Conservation (phyloP, 2,113 vertebrate genomes). For the Alouatta palliata region DNA sequence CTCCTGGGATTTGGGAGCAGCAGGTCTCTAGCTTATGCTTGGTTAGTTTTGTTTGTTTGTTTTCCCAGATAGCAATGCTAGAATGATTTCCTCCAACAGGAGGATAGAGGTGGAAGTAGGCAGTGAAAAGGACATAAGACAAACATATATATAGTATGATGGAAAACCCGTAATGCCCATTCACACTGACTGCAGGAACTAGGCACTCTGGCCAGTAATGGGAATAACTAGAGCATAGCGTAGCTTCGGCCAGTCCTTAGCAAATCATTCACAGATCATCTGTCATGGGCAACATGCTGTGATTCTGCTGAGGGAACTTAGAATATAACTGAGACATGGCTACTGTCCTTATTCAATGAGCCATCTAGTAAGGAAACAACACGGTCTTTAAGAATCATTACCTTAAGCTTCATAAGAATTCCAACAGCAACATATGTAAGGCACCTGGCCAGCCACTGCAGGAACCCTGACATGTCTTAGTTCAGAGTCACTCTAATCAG, state of each 20-base stretch:
- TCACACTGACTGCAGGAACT: not conserved
- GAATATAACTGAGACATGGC: accelerated
- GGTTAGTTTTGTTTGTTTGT: not conserved
- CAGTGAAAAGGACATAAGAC: accelerated
- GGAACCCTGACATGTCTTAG: not conserved
- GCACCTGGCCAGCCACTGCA: no score
- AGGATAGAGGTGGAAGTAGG: not conserved
- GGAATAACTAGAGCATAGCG: accelerated
- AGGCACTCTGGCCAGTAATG: accelerated
- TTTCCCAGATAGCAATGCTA: accelerated
- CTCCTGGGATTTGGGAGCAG: not conserved
- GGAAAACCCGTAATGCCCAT: accelerated
- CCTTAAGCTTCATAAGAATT: not conserved
- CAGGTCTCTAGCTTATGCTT: accelerated
- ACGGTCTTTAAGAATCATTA: not conserved
- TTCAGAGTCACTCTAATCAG: not conserved
- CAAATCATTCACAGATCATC: accelerated
- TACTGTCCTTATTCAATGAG: not conserved
- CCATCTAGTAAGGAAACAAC: not conserved
- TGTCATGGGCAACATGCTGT: accelerated
- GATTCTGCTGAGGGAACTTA: not conserved
- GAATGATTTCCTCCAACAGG: not conserved
- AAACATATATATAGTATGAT: accelerated
- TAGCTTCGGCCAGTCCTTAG: not conserved
- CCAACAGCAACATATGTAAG: accelerated